phyloP scores from a whole-genome alignment of 2,797 vertebrate species.

The Ctenosaura bakeri region DNA sequence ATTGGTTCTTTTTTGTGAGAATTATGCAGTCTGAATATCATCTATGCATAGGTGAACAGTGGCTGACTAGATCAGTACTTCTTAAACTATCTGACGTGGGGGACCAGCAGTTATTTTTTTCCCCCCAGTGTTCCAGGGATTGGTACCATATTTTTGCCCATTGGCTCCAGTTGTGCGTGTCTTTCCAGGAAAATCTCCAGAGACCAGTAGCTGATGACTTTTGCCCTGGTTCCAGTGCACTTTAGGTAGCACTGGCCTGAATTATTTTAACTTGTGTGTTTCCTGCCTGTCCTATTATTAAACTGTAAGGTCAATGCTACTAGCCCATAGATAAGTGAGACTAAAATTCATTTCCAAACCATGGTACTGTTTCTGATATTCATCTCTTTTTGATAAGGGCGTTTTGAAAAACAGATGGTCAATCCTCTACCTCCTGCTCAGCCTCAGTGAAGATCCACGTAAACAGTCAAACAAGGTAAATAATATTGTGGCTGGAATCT shows the following conservation, averaged over 20 bases:
- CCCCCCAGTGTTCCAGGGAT: too few relatives aligned
- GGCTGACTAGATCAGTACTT: neutral
- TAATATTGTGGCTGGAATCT: neutral
- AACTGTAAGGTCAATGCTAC: neutral
- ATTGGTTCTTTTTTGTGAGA: neutral
- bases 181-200: too few relatives aligned
- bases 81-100: too few relatives aligned
- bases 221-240: too few relatives aligned
- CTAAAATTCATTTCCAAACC: neutral
- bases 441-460: conserved; percentile 96
- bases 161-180: too few relatives aligned
- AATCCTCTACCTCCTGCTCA: conserved; percentile 95
- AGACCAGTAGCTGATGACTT: too few relatives aligned
- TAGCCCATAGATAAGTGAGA: neutral
- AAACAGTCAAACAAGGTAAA: conserved; percentile 90
- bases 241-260: too few relatives aligned
- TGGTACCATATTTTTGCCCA: too few relatives aligned
- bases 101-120: too few relatives aligned
- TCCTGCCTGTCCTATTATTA: neutral
- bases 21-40: neutral
- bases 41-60: neutral
- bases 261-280: neutral
- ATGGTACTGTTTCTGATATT: conserved; percentile 28
- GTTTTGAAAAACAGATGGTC: conserved; percentile 98
- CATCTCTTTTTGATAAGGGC: conserved; percentile 80